Percentiles rank a stretch among this genome's conserved stretches.
These are phyloP conservation scores for Acronicta aceris DNA, from an alignment of 2,888 invertebrate species.

Conservation along the genomic window DNA sequence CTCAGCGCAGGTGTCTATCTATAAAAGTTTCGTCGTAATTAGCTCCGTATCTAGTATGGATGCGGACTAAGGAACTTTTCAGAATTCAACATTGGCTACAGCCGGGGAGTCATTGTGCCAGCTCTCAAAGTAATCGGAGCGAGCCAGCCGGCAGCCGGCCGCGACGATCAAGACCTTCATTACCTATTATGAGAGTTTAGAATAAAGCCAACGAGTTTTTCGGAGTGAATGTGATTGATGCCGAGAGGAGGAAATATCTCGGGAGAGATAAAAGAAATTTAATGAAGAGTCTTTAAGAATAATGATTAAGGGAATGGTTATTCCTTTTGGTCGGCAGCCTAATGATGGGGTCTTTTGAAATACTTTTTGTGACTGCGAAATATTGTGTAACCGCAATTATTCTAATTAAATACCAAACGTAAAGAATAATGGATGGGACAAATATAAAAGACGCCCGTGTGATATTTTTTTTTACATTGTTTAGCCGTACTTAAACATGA, in stretches of 20 bases:
- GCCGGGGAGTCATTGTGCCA: constrained; percentile 84
- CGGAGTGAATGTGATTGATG: constrained; percentile 89
- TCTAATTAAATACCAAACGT: constrained; percentile 72
- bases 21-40: constrained; percentile 88
- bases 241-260: constrained; percentile 87
- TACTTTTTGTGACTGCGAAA: constrained; percentile 82
- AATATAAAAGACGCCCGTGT: constrained; percentile 24
- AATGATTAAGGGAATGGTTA: constrained; percentile 89
- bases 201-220: constrained; percentile 89
- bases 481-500: constrained; percentile 24
- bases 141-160: constrained; percentile 76
- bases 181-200: constrained; percentile 90
- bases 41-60: constrained; percentile 86
- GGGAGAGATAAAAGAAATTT: constrained; percentile 89
- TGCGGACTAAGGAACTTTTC: constrained; percentile 85
- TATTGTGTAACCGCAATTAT: constrained; percentile 78
- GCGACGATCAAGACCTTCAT: constrained; percentile 86
- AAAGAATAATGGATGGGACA: constrained; percentile 44
- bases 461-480: constrained; percentile 35
- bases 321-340: constrained; percentile 85
- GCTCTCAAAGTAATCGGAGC: constrained; percentile 87
- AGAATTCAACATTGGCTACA: constrained; percentile 85
- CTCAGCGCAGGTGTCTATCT: constrained; percentile 88
- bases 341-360: constrained; percentile 87
- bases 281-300: constrained; percentile 89